A percentile compares a stretch with the other conserved stretches of the same genome.
phyloP scores from a whole-genome alignment of 2,113 vertebrate species.

The Neogobius melanostomus region DNA sequence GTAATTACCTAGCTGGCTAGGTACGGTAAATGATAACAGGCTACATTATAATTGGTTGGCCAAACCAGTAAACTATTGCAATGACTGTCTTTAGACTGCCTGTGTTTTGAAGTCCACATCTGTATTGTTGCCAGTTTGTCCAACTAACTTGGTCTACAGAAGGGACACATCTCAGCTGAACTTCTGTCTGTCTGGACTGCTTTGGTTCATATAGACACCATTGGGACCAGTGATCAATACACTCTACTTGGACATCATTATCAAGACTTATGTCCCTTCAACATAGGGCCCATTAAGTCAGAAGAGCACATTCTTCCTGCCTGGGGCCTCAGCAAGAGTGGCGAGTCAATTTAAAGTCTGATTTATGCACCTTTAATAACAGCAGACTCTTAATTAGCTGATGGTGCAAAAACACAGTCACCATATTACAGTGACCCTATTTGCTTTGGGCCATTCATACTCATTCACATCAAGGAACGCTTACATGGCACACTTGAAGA shows the following conservation, averaged over 20 bases:
- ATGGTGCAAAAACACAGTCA: constrained; percentile 51
- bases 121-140: constrained; percentile 43
- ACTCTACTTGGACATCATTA: constrained; percentile 72
- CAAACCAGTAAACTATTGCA: no score
- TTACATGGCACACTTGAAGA: constrained; percentile 36
- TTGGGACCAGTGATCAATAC: constrained; percentile 73
- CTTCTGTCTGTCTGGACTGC: constrained; percentile 57
- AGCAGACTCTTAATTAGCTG: constrained; percentile 71
- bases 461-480: constrained; percentile 47
- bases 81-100: no score
- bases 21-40: no score
- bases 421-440: constrained; percentile 31
- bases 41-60: no score
- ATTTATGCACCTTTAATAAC: constrained; percentile 71
- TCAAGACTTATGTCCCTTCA: constrained; percentile 71
- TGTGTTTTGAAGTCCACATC: no score
- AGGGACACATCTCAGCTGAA: constrained; percentile 59
- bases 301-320: constrained; percentile 59
- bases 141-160: constrained; percentile 34
- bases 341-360: constrained; percentile 69
- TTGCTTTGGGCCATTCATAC: constrained; percentile 52
- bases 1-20: no score
- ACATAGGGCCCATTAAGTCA: constrained; percentile 71
- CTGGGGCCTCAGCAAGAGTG: constrained; percentile 54
- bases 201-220: constrained; percentile 64